These are phyloP conservation scores for Epirrhoe tristata DNA, from an alignment of 2,888 invertebrate genomes.

Conservation along the genomic window DNA sequence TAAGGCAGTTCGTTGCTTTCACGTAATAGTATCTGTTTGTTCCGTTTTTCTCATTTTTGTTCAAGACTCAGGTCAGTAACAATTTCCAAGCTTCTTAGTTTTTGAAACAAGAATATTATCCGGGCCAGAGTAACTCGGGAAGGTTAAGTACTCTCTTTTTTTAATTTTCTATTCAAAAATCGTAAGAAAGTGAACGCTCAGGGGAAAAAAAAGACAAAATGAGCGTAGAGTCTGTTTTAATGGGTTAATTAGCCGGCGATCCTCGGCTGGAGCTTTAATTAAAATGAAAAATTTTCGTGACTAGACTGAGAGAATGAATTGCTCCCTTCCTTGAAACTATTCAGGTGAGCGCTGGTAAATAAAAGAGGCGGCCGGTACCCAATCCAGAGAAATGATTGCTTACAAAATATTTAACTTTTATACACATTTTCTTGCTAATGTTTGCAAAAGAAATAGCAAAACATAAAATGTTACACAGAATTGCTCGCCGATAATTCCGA, in stretches of 20 bases:
- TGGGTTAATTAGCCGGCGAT: constrained; percentile 84
- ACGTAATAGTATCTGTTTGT: not conserved
- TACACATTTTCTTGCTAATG: not conserved
- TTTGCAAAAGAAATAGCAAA: not conserved
- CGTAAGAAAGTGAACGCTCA: constrained; percentile 76
- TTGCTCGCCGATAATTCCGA: not conserved
- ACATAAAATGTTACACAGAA: not conserved
- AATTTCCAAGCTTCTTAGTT: constrained; percentile 16
- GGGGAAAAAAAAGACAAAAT: constrained; percentile 75
- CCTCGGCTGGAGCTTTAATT: constrained; percentile 81
- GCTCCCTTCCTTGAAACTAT: constrained; percentile 78
- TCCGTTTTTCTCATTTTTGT: not conserved
- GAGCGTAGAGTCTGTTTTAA: constrained; percentile 81
- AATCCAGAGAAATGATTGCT: constrained; percentile 7
- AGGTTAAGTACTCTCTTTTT: constrained; percentile 38
- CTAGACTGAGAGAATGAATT: constrained; percentile 80
- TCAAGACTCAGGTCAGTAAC: constrained; percentile 3
- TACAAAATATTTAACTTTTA: not conserved
- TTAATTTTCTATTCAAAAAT: constrained; percentile 71
- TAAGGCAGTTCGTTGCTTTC: not conserved
- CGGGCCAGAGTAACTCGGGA: constrained; percentile 12
- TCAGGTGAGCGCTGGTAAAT: constrained; percentile 74
- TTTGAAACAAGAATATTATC: constrained; percentile 13
- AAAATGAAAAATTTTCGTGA: constrained; percentile 84
- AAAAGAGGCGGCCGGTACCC: constrained; percentile 52